phyloP scores from a whole-genome alignment of 2,888 invertebrate genomes.

The Rutpela maculata region DNA sequence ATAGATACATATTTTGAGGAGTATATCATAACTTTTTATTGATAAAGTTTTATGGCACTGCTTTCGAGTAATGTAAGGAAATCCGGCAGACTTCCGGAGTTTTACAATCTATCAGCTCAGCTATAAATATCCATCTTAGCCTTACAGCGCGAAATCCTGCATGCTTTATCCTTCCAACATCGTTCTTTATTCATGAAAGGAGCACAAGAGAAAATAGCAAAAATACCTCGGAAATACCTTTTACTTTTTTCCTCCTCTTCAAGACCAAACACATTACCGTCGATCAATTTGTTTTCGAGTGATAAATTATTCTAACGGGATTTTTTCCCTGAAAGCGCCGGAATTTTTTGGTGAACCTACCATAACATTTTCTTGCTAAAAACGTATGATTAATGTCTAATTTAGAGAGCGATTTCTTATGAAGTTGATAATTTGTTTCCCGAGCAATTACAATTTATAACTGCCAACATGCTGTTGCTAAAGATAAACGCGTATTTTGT shows the following conservation, averaged over 20 bases:
- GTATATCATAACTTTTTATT: conserved; percentile 16
- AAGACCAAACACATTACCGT: conserved; percentile 44
- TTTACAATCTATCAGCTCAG: conserved; percentile 47
- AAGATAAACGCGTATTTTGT: conserved; percentile 8
- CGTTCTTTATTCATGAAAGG: conserved; percentile 49
- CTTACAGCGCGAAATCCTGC: conserved; percentile 34
- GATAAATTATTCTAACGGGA: conserved; percentile 43
- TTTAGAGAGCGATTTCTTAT: conserved; percentile 14
- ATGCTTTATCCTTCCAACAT: conserved; percentile 38
- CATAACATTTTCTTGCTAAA: conserved; percentile 15
- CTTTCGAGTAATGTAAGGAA: conserved; percentile 21
- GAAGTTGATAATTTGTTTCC: conserved; percentile 27
- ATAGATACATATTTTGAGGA: conserved; percentile 13
- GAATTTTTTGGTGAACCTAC: conserved; percentile 29
- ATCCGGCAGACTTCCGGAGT: conserved; percentile 27
- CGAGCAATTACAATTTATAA: conserved; percentile 14
- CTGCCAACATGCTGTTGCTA: conserved; percentile 6
- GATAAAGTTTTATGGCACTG: conserved; percentile 27
- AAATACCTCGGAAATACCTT: conserved; percentile 43
- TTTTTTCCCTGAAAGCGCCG: conserved; percentile 5
- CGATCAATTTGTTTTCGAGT: conserved; percentile 49
- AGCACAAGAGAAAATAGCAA: conserved; percentile 33
- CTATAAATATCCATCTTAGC: conserved; percentile 42
- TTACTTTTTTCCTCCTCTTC: conserved; percentile 37
- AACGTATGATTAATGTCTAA: conserved; percentile 20